These are phyloP conservation scores for Eleginops maclovinus DNA, from an alignment of 2,113 vertebrate species.

Conservation along the genomic window DNA sequence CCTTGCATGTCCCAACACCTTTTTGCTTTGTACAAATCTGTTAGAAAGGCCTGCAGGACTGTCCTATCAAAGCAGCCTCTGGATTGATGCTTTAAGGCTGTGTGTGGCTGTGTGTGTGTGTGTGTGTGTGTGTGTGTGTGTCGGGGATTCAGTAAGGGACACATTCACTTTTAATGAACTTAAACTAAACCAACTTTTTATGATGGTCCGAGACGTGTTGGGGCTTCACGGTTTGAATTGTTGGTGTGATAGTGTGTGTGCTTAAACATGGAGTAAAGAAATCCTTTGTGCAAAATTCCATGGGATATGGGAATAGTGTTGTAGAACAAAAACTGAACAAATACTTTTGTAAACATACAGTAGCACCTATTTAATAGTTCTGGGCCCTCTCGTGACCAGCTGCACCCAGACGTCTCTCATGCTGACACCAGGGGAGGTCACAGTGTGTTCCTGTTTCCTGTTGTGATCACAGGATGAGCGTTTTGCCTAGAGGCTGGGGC, in stretches of 20 bases:
- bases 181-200: neutral
- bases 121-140: neutral
- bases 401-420: neutral
- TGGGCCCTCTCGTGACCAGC: neutral
- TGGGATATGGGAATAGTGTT: too few species aligned
- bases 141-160: neutral
- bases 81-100: constrained; percentile 13
- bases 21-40: constrained; percentile 46
- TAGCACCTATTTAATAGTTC: neutral
- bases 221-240: neutral
- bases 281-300: too few species aligned
- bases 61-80: constrained; percentile 46
- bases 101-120: neutral
- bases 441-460: constrained; percentile 19
- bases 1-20: constrained; percentile 9
- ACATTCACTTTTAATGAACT: neutral
- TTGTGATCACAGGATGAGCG: constrained; percentile 15
- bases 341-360: neutral
- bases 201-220: neutral
- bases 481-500: constrained; percentile 25
- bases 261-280: too few species aligned
- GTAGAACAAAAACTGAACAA: too few species aligned
- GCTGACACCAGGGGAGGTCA: neutral
- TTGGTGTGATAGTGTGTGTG: neutral
- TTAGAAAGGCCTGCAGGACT: constrained; percentile 46